Percentiles rank a stretch among this genome's conserved stretches.
phyloP scores from a whole-genome alignment of 2,797 vertebrate species.

The Alca torda region DNA sequence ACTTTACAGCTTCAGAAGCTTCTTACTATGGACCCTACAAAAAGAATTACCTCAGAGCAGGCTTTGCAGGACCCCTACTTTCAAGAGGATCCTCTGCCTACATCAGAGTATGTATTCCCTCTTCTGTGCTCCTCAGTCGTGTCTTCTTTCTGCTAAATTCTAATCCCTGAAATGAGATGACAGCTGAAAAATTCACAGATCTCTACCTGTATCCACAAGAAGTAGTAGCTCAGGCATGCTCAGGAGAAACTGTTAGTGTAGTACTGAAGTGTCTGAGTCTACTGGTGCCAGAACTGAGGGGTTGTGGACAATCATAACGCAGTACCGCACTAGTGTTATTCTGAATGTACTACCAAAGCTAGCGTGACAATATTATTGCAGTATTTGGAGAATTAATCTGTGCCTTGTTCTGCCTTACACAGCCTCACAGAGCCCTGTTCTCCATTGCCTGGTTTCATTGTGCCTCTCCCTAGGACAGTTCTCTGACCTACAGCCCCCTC shows the following conservation, averaged over 20 bases:
- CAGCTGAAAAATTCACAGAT: neutral
- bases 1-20: constrained; percentile 92
- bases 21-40: constrained; percentile 98
- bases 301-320: neutral
- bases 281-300: neutral
- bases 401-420: neutral
- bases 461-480: neutral
- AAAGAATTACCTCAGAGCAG: constrained; percentile 97
- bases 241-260: neutral
- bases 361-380: neutral
- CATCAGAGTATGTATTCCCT: constrained; percentile 86
- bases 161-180: neutral
- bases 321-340: rapidly evolving
- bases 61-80: constrained; percentile 95
- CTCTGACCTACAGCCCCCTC: neutral
- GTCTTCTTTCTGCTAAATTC: neutral
- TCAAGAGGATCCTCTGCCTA: constrained; percentile 94
- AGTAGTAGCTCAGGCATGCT: neutral
- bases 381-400: neutral
- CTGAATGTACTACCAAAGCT: neutral
- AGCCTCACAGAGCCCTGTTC: neutral
- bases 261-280: neutral
- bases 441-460: neutral
- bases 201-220: neutral
- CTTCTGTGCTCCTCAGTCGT: neutral